Conservation (phyloP, 2,113 vertebrate species). For the Riparia riparia region DNA sequence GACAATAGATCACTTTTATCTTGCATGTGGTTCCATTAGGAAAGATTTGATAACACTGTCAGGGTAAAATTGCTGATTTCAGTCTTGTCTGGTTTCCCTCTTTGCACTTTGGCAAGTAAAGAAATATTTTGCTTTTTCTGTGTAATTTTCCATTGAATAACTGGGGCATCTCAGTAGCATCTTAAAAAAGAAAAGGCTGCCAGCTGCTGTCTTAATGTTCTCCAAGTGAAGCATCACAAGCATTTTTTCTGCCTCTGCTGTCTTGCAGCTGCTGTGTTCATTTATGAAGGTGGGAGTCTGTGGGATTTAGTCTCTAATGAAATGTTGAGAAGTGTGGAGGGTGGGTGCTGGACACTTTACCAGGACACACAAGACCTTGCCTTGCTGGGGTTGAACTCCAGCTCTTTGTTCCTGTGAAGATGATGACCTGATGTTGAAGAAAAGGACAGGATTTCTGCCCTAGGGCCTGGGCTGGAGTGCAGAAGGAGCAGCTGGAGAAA, state of each 20-base stretch:
- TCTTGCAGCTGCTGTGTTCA: neutral
- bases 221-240: neutral
- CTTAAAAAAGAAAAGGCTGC: neutral
- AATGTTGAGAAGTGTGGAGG: neutral
- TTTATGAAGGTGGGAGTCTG: neutral
- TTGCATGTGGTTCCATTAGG: constrained; percentile 18
- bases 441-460: neutral
- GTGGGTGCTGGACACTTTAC: neutral
- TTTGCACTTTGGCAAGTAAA: constrained; percentile 4
- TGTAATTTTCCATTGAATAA: constrained; percentile 16
- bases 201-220: neutral
- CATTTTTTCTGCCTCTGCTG: neutral
- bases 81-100: constrained; percentile 37
- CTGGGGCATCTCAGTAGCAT: neutral
- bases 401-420: neutral
- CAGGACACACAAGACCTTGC: neutral
- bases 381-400: neutral
- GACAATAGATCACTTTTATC: constrained; percentile 27
- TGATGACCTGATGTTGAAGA: neutral
- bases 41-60: constrained; percentile 44
- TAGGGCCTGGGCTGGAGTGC: accelerated
- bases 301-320: neutral
- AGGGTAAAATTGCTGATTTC: constrained; percentile 21
- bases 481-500: neutral
- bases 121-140: constrained; percentile 17